phyloP scores from a whole-genome alignment of 2,113 vertebrate genomes.

The Herpailurus yagouaroundi region DNA sequence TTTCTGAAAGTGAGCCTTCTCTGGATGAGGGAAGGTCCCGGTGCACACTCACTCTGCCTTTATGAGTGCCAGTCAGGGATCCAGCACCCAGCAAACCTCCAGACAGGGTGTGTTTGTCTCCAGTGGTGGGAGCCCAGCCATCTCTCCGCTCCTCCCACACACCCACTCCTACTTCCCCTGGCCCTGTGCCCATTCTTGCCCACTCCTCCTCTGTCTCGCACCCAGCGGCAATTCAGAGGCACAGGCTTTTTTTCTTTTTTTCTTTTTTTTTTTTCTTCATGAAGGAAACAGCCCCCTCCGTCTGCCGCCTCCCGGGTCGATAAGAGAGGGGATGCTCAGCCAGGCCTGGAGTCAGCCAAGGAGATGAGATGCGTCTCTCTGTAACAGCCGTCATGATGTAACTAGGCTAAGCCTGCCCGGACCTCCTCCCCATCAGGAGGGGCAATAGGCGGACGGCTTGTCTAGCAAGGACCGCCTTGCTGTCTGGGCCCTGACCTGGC shows the following conservation, averaged over 20 bases:
- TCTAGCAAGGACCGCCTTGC: neutral
- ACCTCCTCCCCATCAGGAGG: neutral
- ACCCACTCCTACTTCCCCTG: conserved; percentile 14
- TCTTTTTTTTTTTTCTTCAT: neutral
- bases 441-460: neutral
- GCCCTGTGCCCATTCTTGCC: neutral
- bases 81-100: conserved; percentile 55
- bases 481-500: conserved; percentile 3
- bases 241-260: conserved; percentile 39
- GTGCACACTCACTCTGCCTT: neutral
- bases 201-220: conserved; percentile 55
- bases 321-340: conserved; percentile 58
- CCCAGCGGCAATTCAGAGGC: conserved; percentile 47
- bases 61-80: neutral
- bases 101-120: conserved; percentile 42
- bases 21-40: neutral
- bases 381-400: neutral
- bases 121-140: conserved; percentile 27
- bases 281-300: conserved; percentile 61
- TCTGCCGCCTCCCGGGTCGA: conserved; percentile 76
- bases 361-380: neutral
- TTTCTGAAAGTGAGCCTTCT: neutral
- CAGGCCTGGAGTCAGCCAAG: conserved; percentile 33
- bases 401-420: neutral
- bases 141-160: conserved; percentile 4